phyloP scores from a whole-genome alignment of 2,888 invertebrate genomes.

The Andrena dorsata region DNA sequence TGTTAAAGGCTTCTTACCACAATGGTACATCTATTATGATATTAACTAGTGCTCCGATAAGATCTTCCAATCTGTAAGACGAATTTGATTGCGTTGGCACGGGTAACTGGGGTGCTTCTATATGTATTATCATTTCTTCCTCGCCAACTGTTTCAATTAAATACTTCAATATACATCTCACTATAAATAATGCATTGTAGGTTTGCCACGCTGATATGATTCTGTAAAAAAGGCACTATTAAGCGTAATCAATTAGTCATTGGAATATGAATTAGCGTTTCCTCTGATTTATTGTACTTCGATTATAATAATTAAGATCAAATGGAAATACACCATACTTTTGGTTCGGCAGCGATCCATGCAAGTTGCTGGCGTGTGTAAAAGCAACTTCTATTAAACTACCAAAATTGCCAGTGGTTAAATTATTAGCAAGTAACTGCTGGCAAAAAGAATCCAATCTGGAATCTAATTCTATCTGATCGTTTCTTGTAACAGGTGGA shows the following conservation, averaged over 20 bases:
- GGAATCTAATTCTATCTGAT: conserved; percentile 89
- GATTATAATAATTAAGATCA: not conserved
- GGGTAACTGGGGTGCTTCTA: conserved; percentile 87
- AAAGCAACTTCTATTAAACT: conserved; percentile 95
- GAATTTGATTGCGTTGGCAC: conserved; percentile 78
- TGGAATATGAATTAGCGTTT: not conserved
- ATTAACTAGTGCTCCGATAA: conserved; percentile 92
- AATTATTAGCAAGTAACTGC: conserved; percentile 93
- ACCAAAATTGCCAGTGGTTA: conserved; percentile 95
- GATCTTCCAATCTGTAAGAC: conserved; percentile 87
- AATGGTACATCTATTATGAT: conserved; percentile 93
- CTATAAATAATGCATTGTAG: conserved; percentile 96
- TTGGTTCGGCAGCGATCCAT: conserved; percentile 94
- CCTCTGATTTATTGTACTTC: conserved; percentile 1
- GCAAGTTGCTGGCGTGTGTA: conserved; percentile 92
- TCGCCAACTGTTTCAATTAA: conserved; percentile 96
- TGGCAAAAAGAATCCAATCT: conserved; percentile 91
- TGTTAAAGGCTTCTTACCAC: conserved; percentile 86
- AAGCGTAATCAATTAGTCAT: not conserved
- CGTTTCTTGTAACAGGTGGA: conserved; percentile 91
- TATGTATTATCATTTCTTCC: conserved; percentile 93
- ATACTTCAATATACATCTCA: conserved; percentile 94
- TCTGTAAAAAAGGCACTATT: conserved; percentile 85
- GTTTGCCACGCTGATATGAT: conserved; percentile 96
- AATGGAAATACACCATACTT: conserved; percentile 87